A percentile compares a stretch with the other conserved stretches of the same genome.
These are phyloP conservation scores for Mirounga angustirostris DNA, from an alignment of 2,113 vertebrate genomes.

Conservation along the genomic window DNA sequence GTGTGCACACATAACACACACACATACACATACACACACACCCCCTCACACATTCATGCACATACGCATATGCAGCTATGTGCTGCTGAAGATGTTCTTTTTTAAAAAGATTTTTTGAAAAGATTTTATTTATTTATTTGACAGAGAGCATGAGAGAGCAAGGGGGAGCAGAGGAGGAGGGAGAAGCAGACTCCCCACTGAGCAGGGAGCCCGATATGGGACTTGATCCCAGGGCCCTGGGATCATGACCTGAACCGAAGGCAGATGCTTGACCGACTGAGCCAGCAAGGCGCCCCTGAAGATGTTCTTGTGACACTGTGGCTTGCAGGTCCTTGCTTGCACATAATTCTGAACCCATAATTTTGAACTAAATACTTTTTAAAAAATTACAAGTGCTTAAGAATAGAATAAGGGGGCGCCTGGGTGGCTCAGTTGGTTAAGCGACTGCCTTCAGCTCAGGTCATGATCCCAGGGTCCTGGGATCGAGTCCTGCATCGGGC, in stretches of 20 bases:
- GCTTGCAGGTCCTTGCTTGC: background rate
- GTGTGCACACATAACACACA: accelerated
- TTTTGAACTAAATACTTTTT: background rate
- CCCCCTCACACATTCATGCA: no score
- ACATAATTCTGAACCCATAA: background rate
- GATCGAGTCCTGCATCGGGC: no score
- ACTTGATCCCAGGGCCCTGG: background rate
- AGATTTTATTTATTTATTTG: background rate
- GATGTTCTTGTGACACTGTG: background rate
- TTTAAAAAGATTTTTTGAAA: background rate
- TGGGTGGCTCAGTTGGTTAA: no score
- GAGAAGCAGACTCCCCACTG: background rate
- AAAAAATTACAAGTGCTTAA: background rate
- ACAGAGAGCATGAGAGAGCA: background rate
- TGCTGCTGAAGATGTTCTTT: no score
- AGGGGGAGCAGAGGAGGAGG: background rate
- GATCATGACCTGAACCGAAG: background rate
- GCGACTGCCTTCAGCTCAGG: no score
- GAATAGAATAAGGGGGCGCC: background rate
- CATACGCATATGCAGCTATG: accelerated
- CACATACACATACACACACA: accelerated
- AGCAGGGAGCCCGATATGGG: background rate
- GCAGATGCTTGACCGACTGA: background rate
- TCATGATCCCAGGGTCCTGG: no score
- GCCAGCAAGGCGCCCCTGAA: background rate